Conservation (phyloP, 2,888 invertebrate species). For the Subacronicta megacephala region DNA sequence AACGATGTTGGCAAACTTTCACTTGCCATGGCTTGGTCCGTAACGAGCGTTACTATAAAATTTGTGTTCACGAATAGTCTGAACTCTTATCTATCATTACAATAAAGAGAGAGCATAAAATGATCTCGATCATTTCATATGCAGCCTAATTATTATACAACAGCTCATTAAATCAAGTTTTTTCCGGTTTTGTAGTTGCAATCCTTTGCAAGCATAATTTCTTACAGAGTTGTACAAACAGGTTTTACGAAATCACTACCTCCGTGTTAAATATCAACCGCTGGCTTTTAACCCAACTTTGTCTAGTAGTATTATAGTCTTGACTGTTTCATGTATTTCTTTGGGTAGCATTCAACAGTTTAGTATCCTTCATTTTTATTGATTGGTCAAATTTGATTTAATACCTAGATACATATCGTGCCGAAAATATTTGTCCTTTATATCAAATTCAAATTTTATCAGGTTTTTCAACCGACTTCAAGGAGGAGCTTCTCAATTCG, state of each 20-base stretch:
- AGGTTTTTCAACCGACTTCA: too few relatives aligned
- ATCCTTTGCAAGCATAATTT: conserved; percentile 46
- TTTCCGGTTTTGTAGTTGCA: conserved; percentile 32
- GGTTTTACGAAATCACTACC: conserved; percentile 63
- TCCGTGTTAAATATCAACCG: conserved; percentile 69
- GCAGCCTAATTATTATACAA: conserved; percentile 23
- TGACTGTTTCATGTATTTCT: neutral
- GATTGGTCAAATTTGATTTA: conserved; percentile 1
- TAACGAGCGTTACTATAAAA: conserved; percentile 75
- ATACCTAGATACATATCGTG: neutral
- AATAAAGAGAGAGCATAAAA: conserved; percentile 32
- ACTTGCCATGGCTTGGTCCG: conserved; percentile 71
- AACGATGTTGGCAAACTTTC: conserved; percentile 80
- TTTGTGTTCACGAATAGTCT: conserved; percentile 64
- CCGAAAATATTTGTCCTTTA: too few relatives aligned
- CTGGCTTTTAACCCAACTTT: conserved; percentile 62
- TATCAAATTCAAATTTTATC: too few relatives aligned
- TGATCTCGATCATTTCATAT: conserved; percentile 30
- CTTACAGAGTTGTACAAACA: conserved; percentile 55
- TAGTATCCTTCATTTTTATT: neutral
- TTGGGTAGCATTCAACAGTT: neutral
- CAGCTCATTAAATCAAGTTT: conserved; percentile 25
- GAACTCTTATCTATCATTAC: conserved; percentile 45
- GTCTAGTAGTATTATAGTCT: conserved; percentile 20
- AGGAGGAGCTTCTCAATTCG: too few relatives aligned